Percentiles rank a stretch among this genome's conserved stretches.
Evolutionary conservation across 1,140 invertebrate genomes (phyloP).

Genomic region (Drosophila lini): DNA sequence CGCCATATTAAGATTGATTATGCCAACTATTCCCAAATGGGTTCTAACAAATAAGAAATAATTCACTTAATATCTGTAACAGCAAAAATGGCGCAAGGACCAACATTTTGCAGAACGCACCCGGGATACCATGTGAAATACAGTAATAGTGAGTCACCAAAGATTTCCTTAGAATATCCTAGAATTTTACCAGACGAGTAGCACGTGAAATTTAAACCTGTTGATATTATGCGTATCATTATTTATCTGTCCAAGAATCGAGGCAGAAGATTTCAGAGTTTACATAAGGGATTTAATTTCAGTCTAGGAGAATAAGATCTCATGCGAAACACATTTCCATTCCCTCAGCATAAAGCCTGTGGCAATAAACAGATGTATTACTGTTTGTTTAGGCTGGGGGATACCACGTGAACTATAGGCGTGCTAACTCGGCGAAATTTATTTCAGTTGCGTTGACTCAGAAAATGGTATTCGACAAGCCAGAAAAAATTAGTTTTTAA

Average conservation of each 20-base stretch:
- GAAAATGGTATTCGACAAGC: background rate
- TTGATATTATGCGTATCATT: background rate
- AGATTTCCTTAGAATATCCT: too few species aligned
- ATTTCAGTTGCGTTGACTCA: background rate
- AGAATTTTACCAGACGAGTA: background rate
- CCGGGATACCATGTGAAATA: background rate
- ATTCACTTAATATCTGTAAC: background rate
- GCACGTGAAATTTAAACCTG: background rate
- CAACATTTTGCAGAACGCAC: too few species aligned
- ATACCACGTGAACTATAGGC: background rate
- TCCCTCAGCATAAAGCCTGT: background rate
- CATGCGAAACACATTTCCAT: slow-evolving; percentile 1
- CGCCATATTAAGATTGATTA: background rate
- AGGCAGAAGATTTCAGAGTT: background rate
- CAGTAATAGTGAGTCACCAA: background rate
- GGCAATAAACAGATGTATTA: background rate
- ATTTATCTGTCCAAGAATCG: background rate
- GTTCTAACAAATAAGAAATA: background rate
- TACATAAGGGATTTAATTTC: slow-evolving; percentile 14
- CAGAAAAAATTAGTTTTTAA: background rate
- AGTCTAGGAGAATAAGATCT: background rate
- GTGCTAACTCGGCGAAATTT: background rate
- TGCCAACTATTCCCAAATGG: background rate
- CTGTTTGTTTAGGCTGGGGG: background rate
- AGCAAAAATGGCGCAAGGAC: background rate